Conservation (phyloP, 2,888 invertebrate genomes). For the Anagyrus pseudococci region DNA sequence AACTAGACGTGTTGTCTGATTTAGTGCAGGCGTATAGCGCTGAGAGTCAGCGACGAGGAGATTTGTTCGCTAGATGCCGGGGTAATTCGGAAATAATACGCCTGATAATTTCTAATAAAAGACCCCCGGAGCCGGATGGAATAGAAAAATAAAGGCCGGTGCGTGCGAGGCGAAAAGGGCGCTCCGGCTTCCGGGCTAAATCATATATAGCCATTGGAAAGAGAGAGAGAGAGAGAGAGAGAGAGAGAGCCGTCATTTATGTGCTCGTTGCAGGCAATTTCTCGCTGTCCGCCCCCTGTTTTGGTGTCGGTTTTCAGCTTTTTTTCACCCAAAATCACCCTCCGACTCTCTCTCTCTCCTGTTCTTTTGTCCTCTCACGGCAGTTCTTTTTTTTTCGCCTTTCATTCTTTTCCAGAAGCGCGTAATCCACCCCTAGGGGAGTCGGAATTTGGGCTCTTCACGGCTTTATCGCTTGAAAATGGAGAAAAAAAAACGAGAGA, state of each 20-base stretch:
- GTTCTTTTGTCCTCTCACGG: conserved; percentile 28
- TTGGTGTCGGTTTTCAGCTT: conserved; percentile 61
- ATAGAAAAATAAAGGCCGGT: no score
- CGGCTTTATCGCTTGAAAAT: conserved; percentile 38
- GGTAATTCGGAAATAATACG: no score
- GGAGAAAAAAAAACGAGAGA: no score
- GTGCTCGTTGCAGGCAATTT: conserved; percentile 57
- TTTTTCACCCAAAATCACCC: conserved; percentile 58
- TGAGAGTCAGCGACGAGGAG: no score
- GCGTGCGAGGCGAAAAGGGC: no score
- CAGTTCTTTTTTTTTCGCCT: conserved; percentile 21
- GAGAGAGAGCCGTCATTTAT: conserved; percentile 53
- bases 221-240: no score
- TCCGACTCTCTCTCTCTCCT: conserved; percentile 47
- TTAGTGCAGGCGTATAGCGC: no score
- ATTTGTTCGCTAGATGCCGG: no score
- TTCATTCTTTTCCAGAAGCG: conserved; percentile 53
- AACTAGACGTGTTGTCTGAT: no score
- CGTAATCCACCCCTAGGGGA: conserved; percentile 57
- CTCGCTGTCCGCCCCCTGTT: conserved; percentile 56
- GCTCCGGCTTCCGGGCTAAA: conserved; percentile 43
- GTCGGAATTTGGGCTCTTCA: conserved; percentile 47
- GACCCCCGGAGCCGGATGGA: no score
- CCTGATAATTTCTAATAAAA: no score
- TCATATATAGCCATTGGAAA: conserved; percentile 56